These are phyloP conservation scores for Chymomyza fuscimana DNA, from an alignment of 2,888 invertebrate genomes.

Conservation along the genomic window DNA sequence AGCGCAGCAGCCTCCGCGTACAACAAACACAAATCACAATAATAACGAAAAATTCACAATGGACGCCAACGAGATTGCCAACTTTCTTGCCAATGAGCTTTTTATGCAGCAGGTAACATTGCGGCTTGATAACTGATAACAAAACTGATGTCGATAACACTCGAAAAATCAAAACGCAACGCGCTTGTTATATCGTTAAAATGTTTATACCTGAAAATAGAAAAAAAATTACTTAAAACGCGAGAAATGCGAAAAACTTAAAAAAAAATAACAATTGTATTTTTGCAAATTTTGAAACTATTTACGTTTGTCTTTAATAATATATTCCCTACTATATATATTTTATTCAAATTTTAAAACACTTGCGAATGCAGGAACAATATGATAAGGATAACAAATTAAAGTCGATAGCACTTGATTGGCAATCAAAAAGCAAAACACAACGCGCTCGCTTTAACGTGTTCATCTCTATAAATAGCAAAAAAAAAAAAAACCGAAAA, in stretches of 20 bases:
- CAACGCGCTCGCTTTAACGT: constrained; percentile 27
- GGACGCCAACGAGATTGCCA: constrained; percentile 92
- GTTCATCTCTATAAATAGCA: constrained; percentile 40
- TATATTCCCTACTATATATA: no score
- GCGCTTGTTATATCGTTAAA: constrained; percentile 18
- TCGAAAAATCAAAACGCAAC: constrained; percentile 19
- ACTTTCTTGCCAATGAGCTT: constrained; percentile 90
- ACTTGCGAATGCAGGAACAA: no score
- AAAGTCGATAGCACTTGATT: not conserved
- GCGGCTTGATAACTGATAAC: not conserved
- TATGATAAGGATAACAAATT: no score
- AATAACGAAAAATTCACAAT: constrained; percentile 79
- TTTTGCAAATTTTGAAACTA: no score
- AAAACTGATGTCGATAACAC: not conserved
- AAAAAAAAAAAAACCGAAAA: constrained; percentile 2
- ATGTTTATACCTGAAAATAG: no score
- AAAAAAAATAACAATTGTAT: no score
- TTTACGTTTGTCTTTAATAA: no score
- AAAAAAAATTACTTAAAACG: no score
- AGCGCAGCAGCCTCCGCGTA: constrained; percentile 43
- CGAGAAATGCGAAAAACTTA: no score
- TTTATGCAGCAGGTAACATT: constrained; percentile 89
- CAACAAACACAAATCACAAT: constrained; percentile 30
- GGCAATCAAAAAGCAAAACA: constrained; percentile 1
- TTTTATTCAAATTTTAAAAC: no score